Base-by-base conservation (phyloP, 2,797 vertebrate species). In the Malacoraja senta region DNA sequence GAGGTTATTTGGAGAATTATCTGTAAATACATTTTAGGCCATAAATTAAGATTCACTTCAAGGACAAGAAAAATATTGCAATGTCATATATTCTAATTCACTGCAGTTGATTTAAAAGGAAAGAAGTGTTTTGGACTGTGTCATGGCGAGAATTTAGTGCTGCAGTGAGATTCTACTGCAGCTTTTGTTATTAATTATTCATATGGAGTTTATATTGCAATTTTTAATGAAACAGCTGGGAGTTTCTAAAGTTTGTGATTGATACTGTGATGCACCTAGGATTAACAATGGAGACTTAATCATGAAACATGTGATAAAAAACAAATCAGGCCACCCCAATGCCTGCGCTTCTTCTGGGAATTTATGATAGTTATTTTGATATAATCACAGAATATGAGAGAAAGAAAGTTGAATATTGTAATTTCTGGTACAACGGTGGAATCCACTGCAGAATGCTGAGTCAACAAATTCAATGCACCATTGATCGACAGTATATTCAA, bases 161-260 rank as follows among this genome's bases (percentile, higher is more conserved):
- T 65, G 29, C 17, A 7, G 84, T 65, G 15, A 65, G 61, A n/a
- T 65, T 35, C 58, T 32, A 65, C 32, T 88, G 61, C 84, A 88
- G 81, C 6, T 88, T 65, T 32, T 65, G 84, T 32, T 65, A 88
- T 88, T 65, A 65, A 88, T 88, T 19, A 88, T 88, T 65, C 17
- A 88, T 61, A 65, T 88, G 1, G 1, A 24, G 12, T 79, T 32
- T 35, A 24, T 83, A 32, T 88, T 88, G 61, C n/a, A 88, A 17
- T 19, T 32, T 65, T 19, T 65, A 86, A 65, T 88, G 17, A 65
- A 15, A 32, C 77, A 32, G 15, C 17, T 78, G 61, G 15, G 29
- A 65, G 29, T 1, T 65, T 7, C 61, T 88, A n/a, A n/a, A 29
- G 61, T 88, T 65, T 19, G 84, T 65, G 61, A 65, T 17, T 65